Percentiles rank a stretch among this genome's conserved stretches.
Evolutionary conservation across 2,113 vertebrate genomes (phyloP).

Genomic region (Chloroceryle aenea): DNA sequence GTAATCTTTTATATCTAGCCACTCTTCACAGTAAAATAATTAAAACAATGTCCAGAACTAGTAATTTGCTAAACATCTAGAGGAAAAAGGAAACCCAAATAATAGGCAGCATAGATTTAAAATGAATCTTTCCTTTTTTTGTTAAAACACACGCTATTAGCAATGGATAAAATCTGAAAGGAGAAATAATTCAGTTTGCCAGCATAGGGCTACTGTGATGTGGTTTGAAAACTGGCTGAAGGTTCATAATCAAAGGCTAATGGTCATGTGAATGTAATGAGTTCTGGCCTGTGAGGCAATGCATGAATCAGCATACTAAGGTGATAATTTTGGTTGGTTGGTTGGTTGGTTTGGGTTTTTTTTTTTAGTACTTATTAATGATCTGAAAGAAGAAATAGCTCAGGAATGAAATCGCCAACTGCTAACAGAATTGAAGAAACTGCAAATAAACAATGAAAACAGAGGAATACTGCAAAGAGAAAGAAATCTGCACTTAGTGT

Average conservation of each 20-base stretch:
- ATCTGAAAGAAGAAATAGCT: slow-evolving; percentile 27
- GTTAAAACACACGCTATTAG: slow-evolving; percentile 17
- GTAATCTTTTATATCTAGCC: slow-evolving; percentile 16
- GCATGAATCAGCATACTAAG: not conserved
- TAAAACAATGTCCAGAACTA: not conserved
- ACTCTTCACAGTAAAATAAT: not conserved
- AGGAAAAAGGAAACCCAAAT: slow-evolving; percentile 40
- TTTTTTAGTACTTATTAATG: slow-evolving; percentile 10
- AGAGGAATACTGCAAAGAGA: not conserved
- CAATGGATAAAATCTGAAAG: slow-evolving; percentile 46
- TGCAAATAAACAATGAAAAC: not conserved
- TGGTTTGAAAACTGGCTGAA: slow-evolving; percentile 54
- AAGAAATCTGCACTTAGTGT: not conserved
- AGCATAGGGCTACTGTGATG: slow-evolving; percentile 42
- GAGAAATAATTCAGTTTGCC: slow-evolving; percentile 39
- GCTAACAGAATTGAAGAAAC: not conserved
- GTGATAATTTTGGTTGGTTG: not conserved
- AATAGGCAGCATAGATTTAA: not conserved
- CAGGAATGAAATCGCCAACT: not conserved
- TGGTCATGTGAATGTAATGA: slow-evolving; percentile 1
- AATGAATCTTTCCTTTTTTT: slow-evolving; percentile 22
- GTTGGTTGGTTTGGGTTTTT: not conserved
- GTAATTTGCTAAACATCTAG: slow-evolving; percentile 40
- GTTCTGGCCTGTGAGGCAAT: slow-evolving; percentile 4
- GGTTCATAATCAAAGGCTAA: slow-evolving; percentile 45